These are phyloP conservation scores for Monopis laevigella DNA, from an alignment of 2,888 invertebrate genomes.

Conservation along the genomic window DNA sequence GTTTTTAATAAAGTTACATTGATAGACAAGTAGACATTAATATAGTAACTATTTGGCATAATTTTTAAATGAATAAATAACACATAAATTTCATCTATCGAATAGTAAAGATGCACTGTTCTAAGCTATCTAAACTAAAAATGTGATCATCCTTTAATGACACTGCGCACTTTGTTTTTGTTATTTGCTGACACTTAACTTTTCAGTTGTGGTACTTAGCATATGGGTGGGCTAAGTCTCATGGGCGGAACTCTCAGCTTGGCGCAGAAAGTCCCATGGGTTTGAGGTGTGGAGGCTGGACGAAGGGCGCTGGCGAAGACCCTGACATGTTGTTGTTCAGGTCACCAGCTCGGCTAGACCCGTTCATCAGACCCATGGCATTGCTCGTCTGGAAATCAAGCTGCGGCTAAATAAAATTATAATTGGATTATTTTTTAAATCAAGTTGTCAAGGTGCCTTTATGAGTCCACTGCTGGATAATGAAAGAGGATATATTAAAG, in stretches of 20 bases:
- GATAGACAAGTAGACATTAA: too few species aligned
- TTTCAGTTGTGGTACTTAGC: conserved; percentile 52
- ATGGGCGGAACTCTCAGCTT: conserved; percentile 69
- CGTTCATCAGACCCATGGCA: conserved; percentile 66
- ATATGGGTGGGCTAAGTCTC: conserved; percentile 57
- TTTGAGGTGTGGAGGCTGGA: conserved; percentile 63
- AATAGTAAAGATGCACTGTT: too few species aligned
- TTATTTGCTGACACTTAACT: too few species aligned
- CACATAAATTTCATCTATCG: not conserved
- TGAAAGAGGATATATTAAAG: too few species aligned
- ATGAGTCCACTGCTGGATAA: too few species aligned
- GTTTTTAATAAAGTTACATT: too few species aligned
- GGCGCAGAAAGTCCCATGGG: conserved; percentile 70
- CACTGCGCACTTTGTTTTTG: too few species aligned
- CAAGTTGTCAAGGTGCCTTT: too few species aligned
- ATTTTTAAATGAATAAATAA: not conserved
- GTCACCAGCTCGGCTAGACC: conserved; percentile 65
- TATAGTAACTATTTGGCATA: not conserved
- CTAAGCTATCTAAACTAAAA: too few species aligned
- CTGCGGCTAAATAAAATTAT: too few species aligned
- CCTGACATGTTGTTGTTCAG: conserved; percentile 76
- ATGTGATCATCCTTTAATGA: too few species aligned
- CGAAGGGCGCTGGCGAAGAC: conserved; percentile 50
- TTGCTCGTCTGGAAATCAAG: conserved; percentile 24
- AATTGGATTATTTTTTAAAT: too few species aligned